Base-by-base conservation (phyloP, 1,140 invertebrate species). In the Pseudomyrmex dendroicus region DNA sequence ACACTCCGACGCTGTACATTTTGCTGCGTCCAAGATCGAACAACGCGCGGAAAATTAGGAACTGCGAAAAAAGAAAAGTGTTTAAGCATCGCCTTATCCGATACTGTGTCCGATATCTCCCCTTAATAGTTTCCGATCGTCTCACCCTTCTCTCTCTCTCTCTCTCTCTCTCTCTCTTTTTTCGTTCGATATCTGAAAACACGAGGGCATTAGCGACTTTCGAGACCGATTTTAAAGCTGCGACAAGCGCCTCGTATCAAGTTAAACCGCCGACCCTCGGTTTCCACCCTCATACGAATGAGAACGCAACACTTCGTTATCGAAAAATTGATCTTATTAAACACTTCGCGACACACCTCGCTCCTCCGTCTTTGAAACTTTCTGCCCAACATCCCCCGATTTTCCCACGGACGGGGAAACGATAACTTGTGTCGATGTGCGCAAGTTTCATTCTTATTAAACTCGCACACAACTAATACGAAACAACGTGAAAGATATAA, bases 311-410 rank as follows among this genome's bases (percentile, higher is more conserved):
- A 84, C 73, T 91, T 92, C 85, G 89, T 93, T 93, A 93, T 93
- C 91, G 92, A 93, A 83, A 91, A 93, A 93, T 93, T 92, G 92
- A 93, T 93, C 91, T 92, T 91, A 93, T 92, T 93, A 92, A 85
- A 73, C 86, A 78, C 35, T 35, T 35, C 35, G 35, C 17, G 67
- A 56, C 83, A 35, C 35, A 35, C 35, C 35, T 35, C 66, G 66
- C 46, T 62, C 22, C 44, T 52, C 46, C 46, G 35, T 82, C 13
- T 7, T 7, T 44, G 54, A 84, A 89, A 87, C 83, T 89, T 89
- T 82, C 52, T 64, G 12, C 67, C 44, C 54, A 82, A 73, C 84
- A 89, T 59, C 72, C 74, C 54, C 64, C 61, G 72, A n/a, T 44
- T 80, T 89, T 89, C 88, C 74, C 87, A 89, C 85, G 35, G 35